Percentiles rank a stretch among this genome's conserved stretches.
phyloP scores from a whole-genome alignment of 2,797 vertebrate species.

The Crypturellus tataupa region DNA sequence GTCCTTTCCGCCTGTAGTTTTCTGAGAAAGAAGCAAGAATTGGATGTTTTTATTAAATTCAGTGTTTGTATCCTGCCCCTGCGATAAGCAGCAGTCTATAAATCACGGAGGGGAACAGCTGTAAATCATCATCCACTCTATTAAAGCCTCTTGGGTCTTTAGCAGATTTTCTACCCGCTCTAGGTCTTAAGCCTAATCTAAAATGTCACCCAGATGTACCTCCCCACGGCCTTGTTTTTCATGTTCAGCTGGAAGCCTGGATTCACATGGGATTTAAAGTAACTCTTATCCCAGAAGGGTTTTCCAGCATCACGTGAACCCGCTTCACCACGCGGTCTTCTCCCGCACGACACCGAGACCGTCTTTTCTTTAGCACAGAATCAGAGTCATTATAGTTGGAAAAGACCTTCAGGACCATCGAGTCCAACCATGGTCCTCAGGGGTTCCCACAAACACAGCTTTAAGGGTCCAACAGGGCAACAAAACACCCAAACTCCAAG shows the following conservation, averaged over 20 bases:
- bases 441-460: neutral
- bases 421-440: neutral
- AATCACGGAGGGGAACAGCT: constrained; percentile 22
- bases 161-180: constrained; percentile 11
- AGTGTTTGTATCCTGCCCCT: neutral
- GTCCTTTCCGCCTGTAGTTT: neutral
- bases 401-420: too few species aligned
- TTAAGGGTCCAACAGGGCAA: neutral
- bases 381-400: too few species aligned
- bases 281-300: neutral
- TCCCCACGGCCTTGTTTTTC: neutral
- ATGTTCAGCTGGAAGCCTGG: neutral
- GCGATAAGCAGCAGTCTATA: constrained; percentile 32
- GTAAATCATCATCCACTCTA: constrained; percentile 49
- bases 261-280: neutral
- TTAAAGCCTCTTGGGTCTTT: constrained; percentile 1
- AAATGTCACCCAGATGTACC: constrained; percentile 53
- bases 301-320: neutral
- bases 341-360: neutral
- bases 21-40: constrained; percentile 32
- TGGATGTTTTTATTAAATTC: constrained; percentile 34
- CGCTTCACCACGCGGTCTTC: neutral
- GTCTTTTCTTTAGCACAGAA: neutral
- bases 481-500: neutral
- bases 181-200: constrained; percentile 43